Evolutionary conservation across 2,797 vertebrate genomes (phyloP).

Genomic region (Falco cherrug): DNA sequence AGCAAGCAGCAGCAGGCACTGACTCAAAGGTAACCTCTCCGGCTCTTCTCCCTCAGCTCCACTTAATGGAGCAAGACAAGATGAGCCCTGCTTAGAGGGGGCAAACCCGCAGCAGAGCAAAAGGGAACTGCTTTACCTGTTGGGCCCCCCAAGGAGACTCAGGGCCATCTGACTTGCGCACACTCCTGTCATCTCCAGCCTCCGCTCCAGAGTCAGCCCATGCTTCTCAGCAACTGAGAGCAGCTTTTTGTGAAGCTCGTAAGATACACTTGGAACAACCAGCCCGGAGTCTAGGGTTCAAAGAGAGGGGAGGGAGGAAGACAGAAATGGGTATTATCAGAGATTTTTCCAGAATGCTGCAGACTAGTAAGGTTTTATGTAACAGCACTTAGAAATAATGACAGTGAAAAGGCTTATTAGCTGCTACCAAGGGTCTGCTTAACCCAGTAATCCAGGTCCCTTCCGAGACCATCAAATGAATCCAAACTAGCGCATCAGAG

Average conservation of each 20-base stretch:
- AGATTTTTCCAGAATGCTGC: neutral
- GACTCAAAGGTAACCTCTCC: neutral
- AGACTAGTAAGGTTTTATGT: neutral
- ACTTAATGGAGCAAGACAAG: neutral
- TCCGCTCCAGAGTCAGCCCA: slow-evolving; percentile 91
- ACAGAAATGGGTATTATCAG: neutral
- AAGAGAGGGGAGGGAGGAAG: neutral
- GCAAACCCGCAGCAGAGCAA: neutral
- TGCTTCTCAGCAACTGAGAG: slow-evolving; percentile 89
- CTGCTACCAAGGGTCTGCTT: neutral
- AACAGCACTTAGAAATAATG: rapidly evolving
- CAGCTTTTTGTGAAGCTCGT: slow-evolving; percentile 92
- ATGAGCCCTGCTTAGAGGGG: no score
- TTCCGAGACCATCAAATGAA: neutral
- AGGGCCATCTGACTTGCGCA: slow-evolving; percentile 98
- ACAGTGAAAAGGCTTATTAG: neutral
- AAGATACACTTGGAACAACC: slow-evolving; percentile 93
- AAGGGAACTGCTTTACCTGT: slow-evolving; percentile 82
- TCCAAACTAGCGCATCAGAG: neutral
- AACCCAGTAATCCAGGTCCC: neutral
- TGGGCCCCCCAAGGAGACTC: slow-evolving; percentile 94
- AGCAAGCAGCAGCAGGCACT: neutral
- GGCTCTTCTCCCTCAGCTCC: neutral
- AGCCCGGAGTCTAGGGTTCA: slow-evolving; percentile 82
- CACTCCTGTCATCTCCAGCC: slow-evolving; percentile 96